Evolutionary conservation across 2,113 vertebrate genomes (phyloP).

Genomic region (Asarcornis scutulata): DNA sequence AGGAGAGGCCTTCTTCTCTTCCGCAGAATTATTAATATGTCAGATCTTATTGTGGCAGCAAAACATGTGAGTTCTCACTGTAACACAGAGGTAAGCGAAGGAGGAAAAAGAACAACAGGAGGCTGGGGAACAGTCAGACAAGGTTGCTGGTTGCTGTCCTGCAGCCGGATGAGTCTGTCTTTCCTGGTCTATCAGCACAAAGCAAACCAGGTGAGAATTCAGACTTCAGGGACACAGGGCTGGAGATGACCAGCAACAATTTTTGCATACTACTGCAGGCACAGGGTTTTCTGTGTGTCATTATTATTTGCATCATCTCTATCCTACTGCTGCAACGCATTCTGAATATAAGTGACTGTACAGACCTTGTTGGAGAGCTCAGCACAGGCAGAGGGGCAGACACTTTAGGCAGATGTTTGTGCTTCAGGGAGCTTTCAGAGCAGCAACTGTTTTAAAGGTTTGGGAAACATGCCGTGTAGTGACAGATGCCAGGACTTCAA

Average conservation of each 20-base stretch:
- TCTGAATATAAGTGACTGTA: not conserved
- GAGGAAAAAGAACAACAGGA: not conserved
- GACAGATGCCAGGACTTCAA: not conserved
- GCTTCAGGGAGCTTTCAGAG: not conserved
- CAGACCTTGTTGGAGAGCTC: not conserved
- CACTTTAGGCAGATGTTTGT: not conserved
- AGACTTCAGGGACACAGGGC: not conserved
- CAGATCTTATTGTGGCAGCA: not conserved
- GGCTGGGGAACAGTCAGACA: not conserved
- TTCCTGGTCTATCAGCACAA: not conserved
- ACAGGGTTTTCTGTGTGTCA: not conserved
- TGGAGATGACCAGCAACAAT: not conserved
- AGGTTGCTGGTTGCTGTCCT: not conserved
- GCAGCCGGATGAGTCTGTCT: not conserved
- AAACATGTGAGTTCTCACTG: not conserved
- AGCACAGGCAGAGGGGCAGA: not conserved
- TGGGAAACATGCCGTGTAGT: not conserved
- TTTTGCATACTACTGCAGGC: not conserved
- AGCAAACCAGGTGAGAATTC: not conserved
- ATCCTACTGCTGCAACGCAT: not conserved
- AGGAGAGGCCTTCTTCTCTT: not conserved
- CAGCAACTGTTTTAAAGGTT: conserved; percentile 23
- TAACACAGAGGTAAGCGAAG: not conserved
- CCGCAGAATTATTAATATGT: not conserved
- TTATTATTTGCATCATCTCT: not conserved